Base-by-base conservation (phyloP, 2,888 invertebrate species). In the Teleogryllus oceanicus region DNA sequence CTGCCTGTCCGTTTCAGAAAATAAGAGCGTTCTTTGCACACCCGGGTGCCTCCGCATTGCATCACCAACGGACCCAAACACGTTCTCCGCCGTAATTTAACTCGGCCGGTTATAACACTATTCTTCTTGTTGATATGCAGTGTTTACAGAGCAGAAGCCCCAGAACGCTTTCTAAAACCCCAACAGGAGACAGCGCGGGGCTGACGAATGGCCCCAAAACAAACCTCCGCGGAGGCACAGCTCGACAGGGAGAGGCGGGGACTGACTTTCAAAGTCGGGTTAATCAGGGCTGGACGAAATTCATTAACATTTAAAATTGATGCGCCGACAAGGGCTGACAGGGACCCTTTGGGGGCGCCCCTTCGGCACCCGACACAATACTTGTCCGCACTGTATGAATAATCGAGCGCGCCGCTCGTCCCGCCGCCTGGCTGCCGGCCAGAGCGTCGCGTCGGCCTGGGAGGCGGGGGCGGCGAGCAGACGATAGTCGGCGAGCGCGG, bases 131-230 rank as follows among this genome's bases (percentile, higher is more conserved):
- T 62, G 62, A 62, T 62, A 37, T 37, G 37, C 37, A 37, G 62
- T 62, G 62, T 62, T 62, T 62, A 62, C 62, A n/a, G 16, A 62
- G 62, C 62, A 62, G n/a, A 13, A 62, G 62, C 62, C 16, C 12
- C 11, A 62, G 62, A 13, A n/a, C 62, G n/a, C 62, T 62, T 62
- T 62, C 62, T 62, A 37, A 37, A 37, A 8, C 37, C 37, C 37
- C 37, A 37, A 37, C 62, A n/a, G 16, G 62, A 62, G 62, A 62
- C 62, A 62, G 62, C 16, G n/a, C 62, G 8, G 62, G n/a, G n/a
- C 62, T 62, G 62, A 62, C 62, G 62, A 62, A 62, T 62, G 62
- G 62, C 12, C 16, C 62, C 62, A 62, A 62, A 62, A 62, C 62
- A 62, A 62, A 62, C 62, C 62, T 12, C 62, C n/a, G 62, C 62